Conservation (phyloP, 2,888 invertebrate species). For the Creontiades dilutus region DNA sequence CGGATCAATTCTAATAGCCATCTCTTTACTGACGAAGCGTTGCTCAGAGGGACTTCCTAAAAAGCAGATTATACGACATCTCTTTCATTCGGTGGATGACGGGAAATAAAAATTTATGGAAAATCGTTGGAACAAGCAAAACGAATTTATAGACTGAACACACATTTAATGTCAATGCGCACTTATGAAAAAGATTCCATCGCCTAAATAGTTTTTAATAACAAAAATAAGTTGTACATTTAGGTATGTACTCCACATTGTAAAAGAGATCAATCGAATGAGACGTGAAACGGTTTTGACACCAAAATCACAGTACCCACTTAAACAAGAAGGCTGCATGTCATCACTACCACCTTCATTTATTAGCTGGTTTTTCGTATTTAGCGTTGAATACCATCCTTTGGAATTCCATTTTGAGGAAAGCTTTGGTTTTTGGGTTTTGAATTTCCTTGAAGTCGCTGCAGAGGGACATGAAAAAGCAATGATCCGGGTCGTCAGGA, state of each 20-base stretch:
- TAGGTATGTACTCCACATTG: neutral
- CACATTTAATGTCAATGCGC: too few relatives aligned
- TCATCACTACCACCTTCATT: neutral
- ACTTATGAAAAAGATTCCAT: too few relatives aligned
- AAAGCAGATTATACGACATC: too few relatives aligned
- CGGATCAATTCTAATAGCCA: too few relatives aligned
- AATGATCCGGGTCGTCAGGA: neutral
- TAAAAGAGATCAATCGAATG: neutral
- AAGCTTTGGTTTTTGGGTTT: conserved; percentile 18
- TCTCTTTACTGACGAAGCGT: too few relatives aligned
- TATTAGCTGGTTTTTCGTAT: neutral
- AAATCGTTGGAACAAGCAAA: too few relatives aligned
- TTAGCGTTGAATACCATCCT: conserved; percentile 22
- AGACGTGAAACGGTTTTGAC: neutral
- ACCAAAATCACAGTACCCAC: neutral
- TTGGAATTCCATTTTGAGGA: conserved; percentile 26
- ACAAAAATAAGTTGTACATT: neutral
- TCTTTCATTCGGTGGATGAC: too few relatives aligned
- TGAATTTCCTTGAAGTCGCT: conserved; percentile 20
- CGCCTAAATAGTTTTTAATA: too few relatives aligned
- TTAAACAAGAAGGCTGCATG: neutral
- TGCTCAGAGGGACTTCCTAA: too few relatives aligned
- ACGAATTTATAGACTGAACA: too few relatives aligned
- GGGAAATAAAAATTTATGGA: too few relatives aligned
- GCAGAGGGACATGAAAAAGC: conserved; percentile 24